These are phyloP conservation scores for Paracanthobrama guichenoti DNA, from an alignment of 2,113 vertebrate species.

Conservation along the genomic window DNA sequence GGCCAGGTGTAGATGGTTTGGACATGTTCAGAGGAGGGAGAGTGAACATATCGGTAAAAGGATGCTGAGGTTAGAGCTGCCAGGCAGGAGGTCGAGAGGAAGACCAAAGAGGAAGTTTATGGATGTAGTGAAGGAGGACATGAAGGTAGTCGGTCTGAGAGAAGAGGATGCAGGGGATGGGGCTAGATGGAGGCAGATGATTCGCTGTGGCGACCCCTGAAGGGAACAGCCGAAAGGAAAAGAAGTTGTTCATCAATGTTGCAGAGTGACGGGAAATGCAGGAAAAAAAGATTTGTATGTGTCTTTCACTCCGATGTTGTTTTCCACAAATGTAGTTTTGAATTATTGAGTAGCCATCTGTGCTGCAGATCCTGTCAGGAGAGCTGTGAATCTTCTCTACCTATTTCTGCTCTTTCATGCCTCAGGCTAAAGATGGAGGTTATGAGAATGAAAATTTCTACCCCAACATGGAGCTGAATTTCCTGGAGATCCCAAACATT, in stretches of 20 bases:
- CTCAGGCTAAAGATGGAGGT: slow-evolving; percentile 91
- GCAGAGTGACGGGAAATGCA: not conserved
- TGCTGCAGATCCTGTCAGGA: not conserved
- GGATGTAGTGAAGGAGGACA: no score
- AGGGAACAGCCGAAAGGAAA: no score
- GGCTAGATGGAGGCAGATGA: no score
- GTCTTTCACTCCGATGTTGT: not conserved
- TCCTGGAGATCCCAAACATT: slow-evolving; percentile 97
- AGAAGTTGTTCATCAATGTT: not conserved
- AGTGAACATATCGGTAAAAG: no score
- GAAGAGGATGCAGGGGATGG: no score
- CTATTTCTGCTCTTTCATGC: not conserved
- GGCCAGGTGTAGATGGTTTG: no score
- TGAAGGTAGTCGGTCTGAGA: no score
- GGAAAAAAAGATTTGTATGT: not conserved
- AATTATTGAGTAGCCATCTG: slow-evolving; percentile 11
- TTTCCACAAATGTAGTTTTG: slow-evolving; percentile 17
- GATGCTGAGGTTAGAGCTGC: no score
- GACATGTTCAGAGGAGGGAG: no score
- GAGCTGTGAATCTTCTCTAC: not conserved
- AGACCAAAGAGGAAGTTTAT: no score
- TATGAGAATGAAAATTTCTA: slow-evolving; percentile 93
- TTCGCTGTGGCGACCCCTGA: no score
- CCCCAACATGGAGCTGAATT: slow-evolving; percentile 87
- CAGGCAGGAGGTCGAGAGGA: no score